These are phyloP conservation scores for Drosophila obscura DNA, from an alignment of 1,140 invertebrate species.

Conservation along the genomic window DNA sequence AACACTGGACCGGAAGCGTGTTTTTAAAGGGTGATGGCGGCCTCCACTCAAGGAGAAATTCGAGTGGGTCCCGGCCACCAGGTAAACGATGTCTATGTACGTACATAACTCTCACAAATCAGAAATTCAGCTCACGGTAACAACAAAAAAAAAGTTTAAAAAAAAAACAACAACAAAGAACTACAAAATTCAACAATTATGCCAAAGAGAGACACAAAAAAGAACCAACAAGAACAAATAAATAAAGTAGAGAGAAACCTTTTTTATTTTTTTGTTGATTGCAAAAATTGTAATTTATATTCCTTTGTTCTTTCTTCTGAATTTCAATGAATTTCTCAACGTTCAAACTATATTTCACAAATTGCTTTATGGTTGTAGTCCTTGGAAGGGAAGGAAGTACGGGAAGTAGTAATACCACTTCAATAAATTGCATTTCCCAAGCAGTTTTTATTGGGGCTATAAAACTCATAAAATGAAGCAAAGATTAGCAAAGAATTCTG, in stretches of 20 bases:
- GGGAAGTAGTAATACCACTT: conserved; percentile 1
- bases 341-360: conserved; percentile 15
- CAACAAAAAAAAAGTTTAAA: conserved; percentile 54
- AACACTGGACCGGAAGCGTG: conserved; percentile 84
- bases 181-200: conserved; percentile 70
- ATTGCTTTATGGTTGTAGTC: conserved; percentile 25
- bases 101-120: conserved; percentile 85
- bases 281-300: conserved; percentile 40
- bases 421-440: neutral
- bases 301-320: conserved; percentile 28
- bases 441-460: too few species aligned
- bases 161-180: conserved; percentile 56
- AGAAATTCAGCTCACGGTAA: conserved; percentile 85
- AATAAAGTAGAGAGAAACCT: neutral
- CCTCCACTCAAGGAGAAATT: conserved; percentile 96
- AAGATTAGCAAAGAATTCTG: too few species aligned
- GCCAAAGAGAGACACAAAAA: conserved; percentile 9
- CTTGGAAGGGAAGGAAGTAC: conserved; percentile 24
- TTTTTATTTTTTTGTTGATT: conserved; percentile 35
- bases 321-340: conserved; percentile 19
- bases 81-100: conserved; percentile 89
- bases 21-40: conserved; percentile 85
- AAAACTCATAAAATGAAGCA: too few species aligned
- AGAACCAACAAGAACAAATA: conserved; percentile 1
- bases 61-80: conserved; percentile 97